A percentile compares a stretch with the other conserved stretches of the same genome.
These are phyloP conservation scores for Caenorhabditis latens DNA, from an alignment of 1,140 invertebrate species.

Conservation along the genomic window DNA sequence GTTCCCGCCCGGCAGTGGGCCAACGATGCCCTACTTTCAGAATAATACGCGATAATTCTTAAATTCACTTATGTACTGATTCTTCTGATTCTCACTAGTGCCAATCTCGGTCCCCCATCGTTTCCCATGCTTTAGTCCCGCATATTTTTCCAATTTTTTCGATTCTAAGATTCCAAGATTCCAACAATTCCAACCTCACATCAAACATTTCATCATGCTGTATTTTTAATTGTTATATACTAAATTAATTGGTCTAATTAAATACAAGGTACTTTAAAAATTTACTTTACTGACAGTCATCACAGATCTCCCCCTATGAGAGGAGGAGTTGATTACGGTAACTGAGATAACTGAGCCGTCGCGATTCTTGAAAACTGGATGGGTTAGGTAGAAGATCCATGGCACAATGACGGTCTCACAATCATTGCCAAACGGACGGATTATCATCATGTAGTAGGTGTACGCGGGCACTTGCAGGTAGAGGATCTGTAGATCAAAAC, in stretches of 20 bases:
- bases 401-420: constrained; percentile 26
- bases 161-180: background rate
- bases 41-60: background rate
- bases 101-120: too few species aligned
- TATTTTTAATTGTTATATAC: too few species aligned
- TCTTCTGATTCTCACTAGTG: too few species aligned
- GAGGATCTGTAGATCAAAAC: background rate
- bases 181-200: background rate
- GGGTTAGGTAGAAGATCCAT: constrained; percentile 37
- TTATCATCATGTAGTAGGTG: constrained; percentile 48
- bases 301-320: background rate
- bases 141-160: background rate
- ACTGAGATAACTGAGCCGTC: constrained; percentile 29
- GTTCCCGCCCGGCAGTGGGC: background rate
- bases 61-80: background rate
- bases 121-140: too few species aligned
- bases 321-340: background rate
- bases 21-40: constrained; percentile 5
- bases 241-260: background rate
- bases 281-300: background rate
- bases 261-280: background rate
- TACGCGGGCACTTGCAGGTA: constrained; percentile 16
- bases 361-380: constrained; percentile 25
- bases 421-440: constrained; percentile 29
- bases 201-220: background rate